Evolutionary conservation across 2,888 invertebrate genomes (phyloP), one percentile per base, ranked within the genome.

Genomic region (Tachina lurida): DNA sequence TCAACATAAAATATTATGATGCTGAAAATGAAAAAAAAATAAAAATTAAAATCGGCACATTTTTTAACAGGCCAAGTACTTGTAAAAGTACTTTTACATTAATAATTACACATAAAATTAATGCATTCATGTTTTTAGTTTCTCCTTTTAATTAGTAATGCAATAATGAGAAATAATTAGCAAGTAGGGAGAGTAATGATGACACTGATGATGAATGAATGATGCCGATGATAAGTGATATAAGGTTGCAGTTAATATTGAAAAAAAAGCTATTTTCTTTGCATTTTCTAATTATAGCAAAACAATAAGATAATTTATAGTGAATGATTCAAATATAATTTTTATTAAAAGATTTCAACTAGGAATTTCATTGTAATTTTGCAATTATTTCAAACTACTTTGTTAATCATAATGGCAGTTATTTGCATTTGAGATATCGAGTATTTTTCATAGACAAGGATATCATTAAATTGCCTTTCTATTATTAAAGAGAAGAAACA

Each of bases 71-170:
- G 4, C 71, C 67, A 77, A 65, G 65, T 58, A 73, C 81, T 81
- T 75, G 74, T 75, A 52, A 52, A 54, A 73, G 60, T 73, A 83
- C 65, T 73, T 83, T 73, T 71, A 82, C 60, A 63, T 4, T 68
- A 81, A 85, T 63, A 70, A 78, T 68, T 31, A 49, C 15, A 62
- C 47, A 71, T 67, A 43, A 76, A 63, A 73, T 80, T 43, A 74
- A n/a, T 49, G 19, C 17, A 45, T 12, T 43, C 10, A 45, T 8
- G 52, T 65, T 15, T 31, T 58, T 54, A 9, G 15, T 19, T 43
- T 56, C 17, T 12, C 56, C 60, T 84, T 73, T 71, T 74, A 73
- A 84, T 74, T 77, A 47, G 45, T 12, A 60, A 68, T n/a, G 13
- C 56, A 84, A 63, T 73, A 22, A 58, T 17, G 58, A 67, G 17